These are phyloP conservation scores for Mobula birostris DNA, from an alignment of 2,113 vertebrate genomes.

Conservation along the genomic window DNA sequence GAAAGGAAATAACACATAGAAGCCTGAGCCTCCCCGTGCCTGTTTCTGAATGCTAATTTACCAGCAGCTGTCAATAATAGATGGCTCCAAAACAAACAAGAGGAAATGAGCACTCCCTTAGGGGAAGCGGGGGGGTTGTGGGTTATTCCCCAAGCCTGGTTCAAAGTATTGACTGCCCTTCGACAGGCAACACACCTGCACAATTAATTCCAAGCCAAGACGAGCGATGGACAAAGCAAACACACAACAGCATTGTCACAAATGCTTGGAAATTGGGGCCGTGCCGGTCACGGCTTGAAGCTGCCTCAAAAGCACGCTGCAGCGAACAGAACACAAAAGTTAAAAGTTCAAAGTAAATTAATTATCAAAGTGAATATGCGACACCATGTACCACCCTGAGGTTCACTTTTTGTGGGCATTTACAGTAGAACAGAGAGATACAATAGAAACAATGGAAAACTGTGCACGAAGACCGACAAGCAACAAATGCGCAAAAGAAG, in stretches of 20 bases:
- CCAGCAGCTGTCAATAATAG: constrained; percentile 27
- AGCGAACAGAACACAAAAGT: too few relatives aligned
- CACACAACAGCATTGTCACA: background rate
- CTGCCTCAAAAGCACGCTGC: background rate
- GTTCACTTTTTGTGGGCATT: too few relatives aligned
- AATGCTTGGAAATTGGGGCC: background rate
- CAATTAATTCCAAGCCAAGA: background rate
- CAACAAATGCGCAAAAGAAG: too few relatives aligned
- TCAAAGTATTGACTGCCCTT: background rate
- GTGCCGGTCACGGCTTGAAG: too few relatives aligned
- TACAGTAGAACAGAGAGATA: too few relatives aligned
- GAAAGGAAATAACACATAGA: background rate
- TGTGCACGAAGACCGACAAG: too few relatives aligned
- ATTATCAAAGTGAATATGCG: too few relatives aligned
- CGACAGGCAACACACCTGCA: background rate
- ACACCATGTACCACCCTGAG: too few relatives aligned
- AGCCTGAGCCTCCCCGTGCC: background rate
- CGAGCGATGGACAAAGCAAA: background rate
- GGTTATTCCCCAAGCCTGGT: background rate
- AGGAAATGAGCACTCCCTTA: background rate
- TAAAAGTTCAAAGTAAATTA: too few relatives aligned
- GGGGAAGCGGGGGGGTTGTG: background rate
- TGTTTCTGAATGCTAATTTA: constrained; percentile 4
- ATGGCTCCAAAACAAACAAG: background rate
- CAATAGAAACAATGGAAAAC: too few relatives aligned